These are phyloP conservation scores for Allobates femoralis DNA, from an alignment of 2,797 vertebrate genomes.

Conservation along the genomic window DNA sequence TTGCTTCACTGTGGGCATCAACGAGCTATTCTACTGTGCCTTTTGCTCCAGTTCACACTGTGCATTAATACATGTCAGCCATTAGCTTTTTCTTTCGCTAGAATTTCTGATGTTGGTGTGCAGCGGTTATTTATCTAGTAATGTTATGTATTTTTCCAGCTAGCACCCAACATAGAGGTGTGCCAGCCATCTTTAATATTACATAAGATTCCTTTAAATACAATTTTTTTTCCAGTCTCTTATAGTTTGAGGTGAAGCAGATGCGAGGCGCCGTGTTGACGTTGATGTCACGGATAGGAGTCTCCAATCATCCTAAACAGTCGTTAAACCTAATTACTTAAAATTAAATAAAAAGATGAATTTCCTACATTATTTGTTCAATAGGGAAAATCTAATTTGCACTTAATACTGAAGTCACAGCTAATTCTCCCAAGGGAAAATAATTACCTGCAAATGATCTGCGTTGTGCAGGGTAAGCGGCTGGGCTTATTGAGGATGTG, in stretches of 20 bases:
- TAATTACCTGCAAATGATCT: slow-evolving; percentile 32
- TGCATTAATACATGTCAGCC: too few species aligned
- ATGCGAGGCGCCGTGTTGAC: background rate
- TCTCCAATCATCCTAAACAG: slow-evolving; percentile 11
- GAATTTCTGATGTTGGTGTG: too few species aligned
- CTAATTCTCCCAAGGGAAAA: slow-evolving; percentile 29
- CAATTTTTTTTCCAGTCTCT: background rate
- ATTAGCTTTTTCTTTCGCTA: too few species aligned
- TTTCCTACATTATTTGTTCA: slow-evolving; percentile 3
- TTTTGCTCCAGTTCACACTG: too few species aligned
- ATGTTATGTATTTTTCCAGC: too few species aligned
- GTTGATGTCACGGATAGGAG: background rate
- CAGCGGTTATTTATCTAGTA: too few species aligned
- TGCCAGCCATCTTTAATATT: too few species aligned
- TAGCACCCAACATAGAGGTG: too few species aligned
- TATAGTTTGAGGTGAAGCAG: background rate
- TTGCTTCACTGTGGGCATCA: too few species aligned
- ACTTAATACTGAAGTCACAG: background rate
- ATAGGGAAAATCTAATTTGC: slow-evolving; percentile 29
- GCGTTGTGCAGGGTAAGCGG: background rate
- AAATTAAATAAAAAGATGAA: slow-evolving; percentile 29
- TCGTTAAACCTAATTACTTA: slow-evolving; percentile 31
- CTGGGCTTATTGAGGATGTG: slow-evolving; percentile 7
- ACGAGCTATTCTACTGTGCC: too few species aligned
- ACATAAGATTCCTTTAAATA: too few species aligned